Evolutionary conservation across 2,797 vertebrate genomes (phyloP), one percentile per base, ranked within the genome.

Genomic region (Tenualosa ilisha): DNA sequence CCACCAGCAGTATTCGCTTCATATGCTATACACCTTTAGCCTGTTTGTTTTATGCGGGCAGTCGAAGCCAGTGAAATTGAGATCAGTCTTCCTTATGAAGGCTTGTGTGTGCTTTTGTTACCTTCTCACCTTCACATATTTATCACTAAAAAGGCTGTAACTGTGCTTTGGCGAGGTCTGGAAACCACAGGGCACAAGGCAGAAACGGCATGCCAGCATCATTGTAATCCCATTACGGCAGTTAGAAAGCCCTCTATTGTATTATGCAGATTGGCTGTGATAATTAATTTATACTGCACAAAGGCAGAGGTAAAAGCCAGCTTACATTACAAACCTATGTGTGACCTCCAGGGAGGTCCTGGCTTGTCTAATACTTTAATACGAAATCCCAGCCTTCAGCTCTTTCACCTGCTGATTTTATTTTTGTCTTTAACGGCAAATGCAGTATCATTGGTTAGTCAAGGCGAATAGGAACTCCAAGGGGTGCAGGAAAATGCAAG

Each of bases 251-350:
- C 20, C 68, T 15, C 37, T 75, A 43, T 75, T 40, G 68, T 82
- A 50, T 82, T 82, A 37, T 82, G 31, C 37, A 75, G 68, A 40
- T 75, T 15, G 24, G 68, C 31, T 15, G 49, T 26, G n/a, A 82
- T 50, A 75, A 75, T 75, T 75, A 43, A 75, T 75, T 75, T 43
- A 75, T 31, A 13, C 37, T 2, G 68, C 40, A 75, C 68, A 75
- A 75, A 43, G 68, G 68, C 31, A 75, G 31, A 75, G 15, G 31
- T 15, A 43, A 75, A 75, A 40, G 68, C 31, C 31, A 75, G 31
- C 37, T 75, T 40, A 31, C 63, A 75, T 17, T 37, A 75, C 13
- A 37, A 40, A 75, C 68, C 31, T 75, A 13, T 40, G 68, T 75
- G 31, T 37, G 65, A 31, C 65, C 68, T 43, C 15, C 17, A 37